Evolutionary conservation across 1,140 invertebrate genomes (phyloP), one percentile per base, ranked within the genome.

Genomic region (Cheumatopsyche charites): DNA sequence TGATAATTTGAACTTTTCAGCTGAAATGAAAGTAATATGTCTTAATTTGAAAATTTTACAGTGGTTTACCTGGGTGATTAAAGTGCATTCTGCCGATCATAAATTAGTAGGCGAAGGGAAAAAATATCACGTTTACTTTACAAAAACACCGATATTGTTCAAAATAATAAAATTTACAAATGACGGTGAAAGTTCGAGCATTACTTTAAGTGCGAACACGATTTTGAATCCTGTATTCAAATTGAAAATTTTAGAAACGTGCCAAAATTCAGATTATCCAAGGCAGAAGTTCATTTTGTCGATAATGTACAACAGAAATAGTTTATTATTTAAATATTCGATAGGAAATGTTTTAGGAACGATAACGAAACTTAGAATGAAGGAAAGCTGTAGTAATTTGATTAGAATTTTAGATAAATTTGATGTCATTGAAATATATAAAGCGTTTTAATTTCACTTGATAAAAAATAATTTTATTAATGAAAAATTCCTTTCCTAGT

Each of bases 201-300:
- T 63, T 1, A 15, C 4, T 13, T 25, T 63, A 7, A 26, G 7
- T 4, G 25, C 62, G n/a, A 15, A 36, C 13, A 36, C 62, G 2
- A 36, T 29, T 9, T 15, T 41, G 12, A 63, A 63, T 6, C 62
- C 62, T 26, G 36, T 21, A 1, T 63, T 63, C 26, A 42, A 63
- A 21, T 42, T 63, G 7, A 42, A 63, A 63, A 25, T 63, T 25
- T 36, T 41, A n/a, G 26, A 42, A 29, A 63, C 62, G 26, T 63
- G 26, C 36, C 23, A 25, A 12, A 5, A 36, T 12, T 63, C 15
- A 15, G 36, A 63, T 26, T 63, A 63, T 21, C n/a, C 11, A 2
- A 29, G 62, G 36, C 15, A 36, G 15, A 63, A 63, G 36, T 63
- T 63, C 9, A 36, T 36, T 17, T 4, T 63, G 13, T 29, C 23